Evolutionary conservation across 2,797 vertebrate species (phyloP), one percentile per base, ranked within the genome.

Genomic region (Telmatherina bonti): DNA sequence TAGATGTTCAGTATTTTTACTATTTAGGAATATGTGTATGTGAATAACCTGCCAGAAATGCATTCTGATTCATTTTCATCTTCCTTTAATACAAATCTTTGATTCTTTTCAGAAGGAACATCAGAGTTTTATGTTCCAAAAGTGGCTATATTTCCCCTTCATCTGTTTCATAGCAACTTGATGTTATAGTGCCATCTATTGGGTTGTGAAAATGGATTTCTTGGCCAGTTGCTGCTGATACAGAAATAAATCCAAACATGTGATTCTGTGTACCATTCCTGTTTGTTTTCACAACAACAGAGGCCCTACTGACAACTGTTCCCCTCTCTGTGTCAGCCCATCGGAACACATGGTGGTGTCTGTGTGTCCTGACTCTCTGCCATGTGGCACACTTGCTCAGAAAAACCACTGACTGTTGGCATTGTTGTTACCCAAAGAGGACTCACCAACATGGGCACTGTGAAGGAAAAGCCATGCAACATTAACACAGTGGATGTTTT

Each of bases 111-210:
- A 64, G 33, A 72, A 33, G 20, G 70, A 72, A 74, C 13, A 5
- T 54, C 51, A 51, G 27, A 24, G 56, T 65, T 82, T 35, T 71
- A 55, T 45, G 24, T 66, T 51, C 33, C 7, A 62, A 3, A 55
- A 78, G 73, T 72, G 65, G 70, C 75, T 66, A 81, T 75, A 18
- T 27, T 62, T 67, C 43, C 61, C 52, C 33, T 52, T 47, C 24
- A 22, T 70, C n/a, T 18, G 20, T 54, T 29, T 61, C 18, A 20
- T 2, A n/a, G 35, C 49, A 66, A 12, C 18, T 70, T 85, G 67
- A 63, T 88, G 79, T 76, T 85, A 45, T 65, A 91, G 85, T 84
- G 91, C 86, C 91, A 90, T 81, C 91, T 91, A 62, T 54, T 88
- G 91, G 82, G 11, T 16, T 2, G 8, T 15, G 22, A 7, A 49